Evolutionary conservation across 1,140 invertebrate genomes (phyloP), one percentile per base, ranked within the genome.

Genomic region (Drosophila seguyi): DNA sequence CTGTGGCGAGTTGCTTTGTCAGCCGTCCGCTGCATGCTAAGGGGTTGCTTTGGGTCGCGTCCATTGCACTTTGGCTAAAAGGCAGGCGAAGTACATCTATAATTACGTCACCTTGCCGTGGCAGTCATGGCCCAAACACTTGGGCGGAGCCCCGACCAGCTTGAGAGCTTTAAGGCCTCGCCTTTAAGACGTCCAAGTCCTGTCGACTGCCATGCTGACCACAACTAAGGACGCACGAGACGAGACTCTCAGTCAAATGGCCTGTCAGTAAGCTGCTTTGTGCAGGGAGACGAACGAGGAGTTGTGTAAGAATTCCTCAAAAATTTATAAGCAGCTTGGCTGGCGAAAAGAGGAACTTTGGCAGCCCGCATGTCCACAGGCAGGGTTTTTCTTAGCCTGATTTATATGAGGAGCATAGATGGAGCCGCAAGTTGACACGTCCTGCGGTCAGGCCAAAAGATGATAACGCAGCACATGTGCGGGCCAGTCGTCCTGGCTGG

Each of bases 31-130:
- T 57, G 68, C 69, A 79, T 58, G 34, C 47, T 41, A 58, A 47
- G 45, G 83, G 80, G 84, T 87, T 58, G 83, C 75, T 69, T 63
- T 69, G 25, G 14, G 52, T 53, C 39, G 82, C 74, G 82, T 82
- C 62, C 85, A 77, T 67, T 88, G 84, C 84, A 88, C 80, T 84
- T 80, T 84, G 81, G 72, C 76, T 76, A 52, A 58, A 67, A 63
- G 53, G 61, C 62, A 38, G 61, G 47, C 66, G 52, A 57, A 87
- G 84, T 87, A 87, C 83, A 87, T 87, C 84, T 87, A 87, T 87
- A 87, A 87, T 87, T 87, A 88, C 83, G 83, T 84, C 83, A 87
- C 83, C 83, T 87, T 71, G 65, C 42, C 67, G 41, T 69, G 78
- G 48, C 68, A 85, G 48, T 73, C 76, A 73, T 75, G 71, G 47